These are phyloP conservation scores for Geotrypetes seraphini DNA, from an alignment of 2,797 vertebrate species.

Conservation along the genomic window DNA sequence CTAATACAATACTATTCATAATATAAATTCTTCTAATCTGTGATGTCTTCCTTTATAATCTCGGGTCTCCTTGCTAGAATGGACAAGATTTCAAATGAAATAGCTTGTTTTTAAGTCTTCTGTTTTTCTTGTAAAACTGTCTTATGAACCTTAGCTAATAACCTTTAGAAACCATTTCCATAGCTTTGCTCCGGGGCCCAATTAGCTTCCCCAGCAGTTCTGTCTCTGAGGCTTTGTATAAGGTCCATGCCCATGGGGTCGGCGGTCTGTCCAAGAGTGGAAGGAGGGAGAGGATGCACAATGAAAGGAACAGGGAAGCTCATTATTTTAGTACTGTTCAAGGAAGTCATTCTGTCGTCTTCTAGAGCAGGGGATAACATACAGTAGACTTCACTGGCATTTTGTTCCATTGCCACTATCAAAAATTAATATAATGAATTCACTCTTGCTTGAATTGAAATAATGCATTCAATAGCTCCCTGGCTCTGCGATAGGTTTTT, in stretches of 20 bases:
- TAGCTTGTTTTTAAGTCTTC: not conserved
- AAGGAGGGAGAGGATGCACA: not conserved
- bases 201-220: conserved; percentile 1
- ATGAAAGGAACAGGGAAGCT: not conserved
- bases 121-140: not conserved
- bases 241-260: conserved; percentile 3
- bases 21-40: too few relatives aligned
- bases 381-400: not conserved
- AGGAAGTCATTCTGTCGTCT: conserved; percentile 1
- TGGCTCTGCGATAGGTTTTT: not conserved
- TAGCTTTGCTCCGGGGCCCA: conserved; percentile 3
- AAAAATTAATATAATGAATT: not conserved
- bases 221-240: not conserved
- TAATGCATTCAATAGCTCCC: not conserved
- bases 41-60: too few relatives aligned
- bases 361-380: not conserved
- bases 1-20: too few relatives aligned
- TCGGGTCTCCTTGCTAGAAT: too few relatives aligned
- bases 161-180: not conserved
- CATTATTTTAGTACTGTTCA: conserved; percentile 3
- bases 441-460: not conserved
- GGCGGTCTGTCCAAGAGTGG: not conserved
- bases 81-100: too few relatives aligned
- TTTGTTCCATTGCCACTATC: not conserved
- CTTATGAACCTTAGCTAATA: not conserved